Conservation (phyloP, 2,888 invertebrate genomes). For the Oxyteleia sp. region DNA sequence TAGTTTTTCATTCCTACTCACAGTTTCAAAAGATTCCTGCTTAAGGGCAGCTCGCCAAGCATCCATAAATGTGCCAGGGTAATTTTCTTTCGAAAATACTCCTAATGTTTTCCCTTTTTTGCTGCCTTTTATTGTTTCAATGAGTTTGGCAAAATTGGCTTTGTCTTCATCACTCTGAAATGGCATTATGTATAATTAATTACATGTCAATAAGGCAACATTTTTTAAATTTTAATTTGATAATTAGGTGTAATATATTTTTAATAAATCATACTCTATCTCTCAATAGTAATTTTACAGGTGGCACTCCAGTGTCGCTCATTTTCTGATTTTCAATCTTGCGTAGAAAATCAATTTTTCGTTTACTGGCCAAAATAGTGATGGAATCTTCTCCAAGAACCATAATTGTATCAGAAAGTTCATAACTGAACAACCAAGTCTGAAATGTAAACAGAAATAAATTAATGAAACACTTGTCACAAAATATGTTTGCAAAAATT, state of each 20-base stretch:
- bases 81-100: constrained; percentile 97
- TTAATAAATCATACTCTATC: constrained; percentile 97
- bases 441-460: constrained; percentile 88
- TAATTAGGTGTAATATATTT: too few species aligned
- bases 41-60: constrained; percentile 95
- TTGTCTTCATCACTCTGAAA: constrained; percentile 97
- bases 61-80: constrained; percentile 97
- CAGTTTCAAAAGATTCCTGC: constrained; percentile 93
- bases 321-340: constrained; percentile 94
- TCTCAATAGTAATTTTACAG: constrained; percentile 94
- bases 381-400: constrained; percentile 95
- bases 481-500: too few species aligned
- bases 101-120: constrained; percentile 96
- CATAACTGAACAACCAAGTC: constrained; percentile 99
- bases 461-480: too few species aligned
- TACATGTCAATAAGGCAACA: too few species aligned
- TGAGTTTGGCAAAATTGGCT: constrained; percentile 91
- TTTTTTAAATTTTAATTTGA: too few species aligned
- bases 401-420: constrained; percentile 98
- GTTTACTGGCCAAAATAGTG: constrained; percentile 97
- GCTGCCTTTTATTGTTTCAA: constrained; percentile 94
- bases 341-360: constrained; percentile 98
- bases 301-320: constrained; percentile 94
- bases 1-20: too few species aligned
- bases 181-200: too few species aligned